Conservation (phyloP, 1,140 invertebrate species). For the Bombus impatiens region DNA sequence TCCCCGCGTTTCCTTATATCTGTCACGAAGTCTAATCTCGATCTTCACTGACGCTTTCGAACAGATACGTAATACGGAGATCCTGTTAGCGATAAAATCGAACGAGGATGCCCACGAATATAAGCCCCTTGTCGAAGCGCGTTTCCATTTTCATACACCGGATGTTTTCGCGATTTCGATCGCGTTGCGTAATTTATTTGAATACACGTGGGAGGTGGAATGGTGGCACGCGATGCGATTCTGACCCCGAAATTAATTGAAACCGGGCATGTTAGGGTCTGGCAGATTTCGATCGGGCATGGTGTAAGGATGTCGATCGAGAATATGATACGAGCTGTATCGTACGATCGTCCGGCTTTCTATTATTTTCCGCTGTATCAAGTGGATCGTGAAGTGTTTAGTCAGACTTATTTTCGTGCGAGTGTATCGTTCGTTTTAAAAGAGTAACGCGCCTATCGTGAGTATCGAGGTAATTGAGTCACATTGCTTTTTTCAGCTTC, state of each 20-base stretch:
- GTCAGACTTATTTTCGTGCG: not conserved
- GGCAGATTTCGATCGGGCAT: conserved; percentile 1
- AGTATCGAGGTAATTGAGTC: not conserved
- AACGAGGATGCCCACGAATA: not conserved
- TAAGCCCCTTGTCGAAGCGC: not conserved
- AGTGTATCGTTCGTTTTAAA: not conserved
- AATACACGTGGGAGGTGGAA: not conserved
- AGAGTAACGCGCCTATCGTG: not conserved
- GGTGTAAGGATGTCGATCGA: conserved; percentile 36
- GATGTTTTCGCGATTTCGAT: conserved; percentile 3
- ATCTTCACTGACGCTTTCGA: conserved; percentile 26
- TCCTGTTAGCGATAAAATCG: conserved; percentile 19
- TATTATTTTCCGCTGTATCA: too few species aligned
- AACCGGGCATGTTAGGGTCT: conserved; percentile 6
- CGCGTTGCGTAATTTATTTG: conserved; percentile 23
- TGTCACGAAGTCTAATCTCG: conserved; percentile 39
- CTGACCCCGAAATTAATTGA: conserved; percentile 30
- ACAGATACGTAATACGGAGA: conserved; percentile 38
- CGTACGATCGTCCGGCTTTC: too few species aligned
- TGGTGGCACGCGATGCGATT: conserved; percentile 20
- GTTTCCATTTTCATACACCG: not conserved
- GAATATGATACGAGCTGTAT: not conserved
- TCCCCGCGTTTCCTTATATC: conserved; percentile 39
- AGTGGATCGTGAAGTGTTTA: not conserved
- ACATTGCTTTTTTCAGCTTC: not conserved